phyloP scores from a whole-genome alignment of 1,140 invertebrate species.

The Liolophura sinensis region DNA sequence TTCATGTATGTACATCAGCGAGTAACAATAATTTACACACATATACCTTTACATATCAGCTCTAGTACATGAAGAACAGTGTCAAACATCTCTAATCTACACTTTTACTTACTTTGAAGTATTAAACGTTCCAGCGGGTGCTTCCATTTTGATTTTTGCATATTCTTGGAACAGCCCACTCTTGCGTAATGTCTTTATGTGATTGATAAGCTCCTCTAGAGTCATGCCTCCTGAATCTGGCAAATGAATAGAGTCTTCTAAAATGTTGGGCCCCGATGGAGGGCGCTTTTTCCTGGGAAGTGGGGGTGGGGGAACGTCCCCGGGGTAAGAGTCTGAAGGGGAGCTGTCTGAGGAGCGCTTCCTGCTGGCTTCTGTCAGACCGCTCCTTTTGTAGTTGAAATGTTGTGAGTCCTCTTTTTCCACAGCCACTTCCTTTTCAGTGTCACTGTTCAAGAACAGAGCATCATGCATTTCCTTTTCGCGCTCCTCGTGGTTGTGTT shows the following conservation, averaged over 20 bases:
- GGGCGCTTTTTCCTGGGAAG: slow-evolving; percentile 39
- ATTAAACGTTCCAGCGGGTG: slow-evolving; percentile 74
- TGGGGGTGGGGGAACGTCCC: slow-evolving; percentile 24
- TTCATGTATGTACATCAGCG: no score
- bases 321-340: slow-evolving; percentile 11
- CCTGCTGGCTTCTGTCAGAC: slow-evolving; percentile 31
- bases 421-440: slow-evolving; percentile 36
- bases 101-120: slow-evolving; percentile 53
- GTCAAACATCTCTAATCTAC: no score
- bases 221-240: slow-evolving; percentile 63
- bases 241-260: slow-evolving; percentile 50
- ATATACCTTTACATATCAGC: no score
- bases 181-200: slow-evolving; percentile 73
- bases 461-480: slow-evolving; percentile 34
- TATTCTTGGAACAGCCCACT: slow-evolving; percentile 79
- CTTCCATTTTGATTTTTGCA: slow-evolving; percentile 78
- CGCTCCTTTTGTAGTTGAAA: slow-evolving; percentile 9
- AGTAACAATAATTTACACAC: no score
- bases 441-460: slow-evolving; percentile 3
- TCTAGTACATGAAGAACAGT: no score
- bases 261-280: slow-evolving; percentile 33
- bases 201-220: slow-evolving; percentile 77
- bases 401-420: slow-evolving; percentile 31
- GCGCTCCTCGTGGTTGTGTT: slow-evolving; percentile 52
- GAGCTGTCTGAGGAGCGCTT: slow-evolving; percentile 25